These are phyloP conservation scores for Apocheima hispidaria DNA, from an alignment of 2,888 invertebrate species.

Conservation along the genomic window DNA sequence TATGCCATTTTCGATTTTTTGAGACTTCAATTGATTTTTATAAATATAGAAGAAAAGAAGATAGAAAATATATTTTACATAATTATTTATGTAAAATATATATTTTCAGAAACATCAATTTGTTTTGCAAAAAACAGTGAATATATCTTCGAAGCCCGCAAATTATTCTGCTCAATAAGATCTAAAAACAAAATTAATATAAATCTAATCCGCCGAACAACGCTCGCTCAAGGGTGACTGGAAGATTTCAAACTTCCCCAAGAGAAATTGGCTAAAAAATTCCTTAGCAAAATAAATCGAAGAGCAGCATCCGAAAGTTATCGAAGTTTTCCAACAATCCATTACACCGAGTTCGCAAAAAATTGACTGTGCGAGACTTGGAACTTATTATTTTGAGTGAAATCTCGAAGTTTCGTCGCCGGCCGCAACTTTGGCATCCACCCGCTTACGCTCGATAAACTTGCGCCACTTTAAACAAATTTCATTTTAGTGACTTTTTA, in stretches of 20 bases:
- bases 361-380: constrained; percentile 71
- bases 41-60: too few species aligned
- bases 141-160: neutral
- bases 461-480: constrained; percentile 51
- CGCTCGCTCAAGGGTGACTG: constrained; percentile 77
- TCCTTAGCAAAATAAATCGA: constrained; percentile 82
- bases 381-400: constrained; percentile 85
- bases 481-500: constrained; percentile 40
- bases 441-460: constrained; percentile 60
- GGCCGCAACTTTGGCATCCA: constrained; percentile 62
- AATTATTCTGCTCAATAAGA: constrained; percentile 32
- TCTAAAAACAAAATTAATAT: constrained; percentile 40
- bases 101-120: too few species aligned
- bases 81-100: too few species aligned
- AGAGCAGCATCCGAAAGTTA: constrained; percentile 85
- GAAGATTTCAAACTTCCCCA: constrained; percentile 78
- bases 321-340: constrained; percentile 84
- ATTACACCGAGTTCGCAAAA: constrained; percentile 85
- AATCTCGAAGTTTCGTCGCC: constrained; percentile 78
- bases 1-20: too few species aligned
- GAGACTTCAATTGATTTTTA: too few species aligned
- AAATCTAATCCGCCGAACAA: constrained; percentile 52
- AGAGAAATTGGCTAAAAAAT: constrained; percentile 85
- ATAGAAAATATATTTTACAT: too few species aligned
- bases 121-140: neutral